A percentile compares a stretch with the other conserved stretches of the same genome.
Evolutionary conservation across 2,797 vertebrate genomes (phyloP).

Genomic region (Tamandua tetradactyla): DNA sequence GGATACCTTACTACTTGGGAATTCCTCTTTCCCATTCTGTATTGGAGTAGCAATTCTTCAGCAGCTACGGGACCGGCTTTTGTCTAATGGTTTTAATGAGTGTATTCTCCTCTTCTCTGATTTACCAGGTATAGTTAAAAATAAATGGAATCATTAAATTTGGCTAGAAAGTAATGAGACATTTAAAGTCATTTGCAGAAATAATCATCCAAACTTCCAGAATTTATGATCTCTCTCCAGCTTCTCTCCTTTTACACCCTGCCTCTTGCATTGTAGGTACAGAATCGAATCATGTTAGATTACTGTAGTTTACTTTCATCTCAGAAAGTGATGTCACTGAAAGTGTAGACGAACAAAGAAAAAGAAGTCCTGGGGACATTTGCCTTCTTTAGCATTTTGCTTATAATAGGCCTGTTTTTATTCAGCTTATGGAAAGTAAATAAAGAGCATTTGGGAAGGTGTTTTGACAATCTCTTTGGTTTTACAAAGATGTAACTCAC

Average conservation of each 20-base stretch:
- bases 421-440: neutral
- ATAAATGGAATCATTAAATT: neutral
- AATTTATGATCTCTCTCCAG: neutral
- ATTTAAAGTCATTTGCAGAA: neutral
- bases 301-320: neutral
- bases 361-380: neutral
- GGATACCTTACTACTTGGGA: slow-evolving; percentile 97
- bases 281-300: neutral
- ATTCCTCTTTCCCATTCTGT: slow-evolving; percentile 98
- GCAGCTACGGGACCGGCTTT: slow-evolving; percentile 94
- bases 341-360: neutral
- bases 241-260: neutral
- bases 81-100: slow-evolving; percentile 99
- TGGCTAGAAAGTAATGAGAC: slow-evolving; percentile 2
- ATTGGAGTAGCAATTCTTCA: slow-evolving; percentile 99
- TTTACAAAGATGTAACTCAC: neutral
- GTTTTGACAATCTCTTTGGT: slow-evolving; percentile 38
- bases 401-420: neutral
- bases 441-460: neutral
- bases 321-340: neutral
- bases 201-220: neutral
- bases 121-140: slow-evolving; percentile 91
- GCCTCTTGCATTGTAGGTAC: neutral
- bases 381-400: neutral
- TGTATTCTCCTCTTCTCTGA: slow-evolving; percentile 99